Evolutionary conservation across 2,797 vertebrate genomes (phyloP), one percentile per base, ranked within the genome.

Genomic region (Amblyopsis hoosieri): DNA sequence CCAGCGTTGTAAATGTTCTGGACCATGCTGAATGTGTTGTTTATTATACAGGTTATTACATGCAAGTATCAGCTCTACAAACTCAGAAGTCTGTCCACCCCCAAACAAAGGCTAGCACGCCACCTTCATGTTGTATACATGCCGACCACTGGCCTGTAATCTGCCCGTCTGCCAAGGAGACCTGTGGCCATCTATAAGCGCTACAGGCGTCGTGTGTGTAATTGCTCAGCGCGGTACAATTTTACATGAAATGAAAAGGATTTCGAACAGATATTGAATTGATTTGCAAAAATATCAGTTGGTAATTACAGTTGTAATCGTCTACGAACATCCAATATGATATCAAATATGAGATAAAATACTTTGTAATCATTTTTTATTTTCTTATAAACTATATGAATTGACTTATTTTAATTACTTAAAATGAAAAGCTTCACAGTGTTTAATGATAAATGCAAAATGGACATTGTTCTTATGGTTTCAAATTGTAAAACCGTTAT

Each of bases 121-220:
- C 85, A 84, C 85, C 87, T 86, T 80, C 81, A 72, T 73, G 71
- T 69, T 87, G 82, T 89, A 91, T 85, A 90, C 89, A 90, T 82
- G 75, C 62, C 33, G 67, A 79, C 70, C 57, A 78, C 75, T 82
- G 83, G 80, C 80, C 86, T 91, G 87, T 91, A 90, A 91, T 91
- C 89, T 90, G 64, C 46, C 55, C 2, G 89, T 89, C 87, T 90
- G 83, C 89, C 71, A 69, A 55, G 78, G 79, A 86, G 85, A 83
- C 84, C 83, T 88, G 87, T 51, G 88, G 88, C 83, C 86, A 85
- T 76, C 85, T 87, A 90, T 90, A 84, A 84, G 82, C 85, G 85
- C 69, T 66, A 79, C 87, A 83, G 89, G 89, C 87, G 85, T 89
- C 85, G 75, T 82, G 78, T 72, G 33, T 79, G 76, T 80, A 87